A percentile compares a stretch with the other conserved stretches of the same genome.
These are phyloP conservation scores for Oxygymnocypris stewartii DNA, from an alignment of 2,113 vertebrate species.

Conservation along the genomic window DNA sequence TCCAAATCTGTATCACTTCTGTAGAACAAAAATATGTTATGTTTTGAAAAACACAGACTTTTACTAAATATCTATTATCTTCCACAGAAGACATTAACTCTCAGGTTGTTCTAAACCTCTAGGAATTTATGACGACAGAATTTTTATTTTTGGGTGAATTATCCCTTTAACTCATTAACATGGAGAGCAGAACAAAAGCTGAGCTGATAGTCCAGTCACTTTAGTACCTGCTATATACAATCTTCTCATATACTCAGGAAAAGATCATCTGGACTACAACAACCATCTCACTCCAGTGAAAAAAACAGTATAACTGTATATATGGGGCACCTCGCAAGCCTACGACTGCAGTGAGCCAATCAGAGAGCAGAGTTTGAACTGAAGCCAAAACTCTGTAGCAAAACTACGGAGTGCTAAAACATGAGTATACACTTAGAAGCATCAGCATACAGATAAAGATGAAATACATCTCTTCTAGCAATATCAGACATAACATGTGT, in stretches of 20 bases:
- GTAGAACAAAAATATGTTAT: neutral
- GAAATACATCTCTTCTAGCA: neutral
- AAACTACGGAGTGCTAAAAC: neutral
- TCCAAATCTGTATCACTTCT: neutral
- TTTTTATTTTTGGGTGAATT: neutral
- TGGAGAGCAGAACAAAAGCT: neutral
- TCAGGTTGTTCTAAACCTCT: too few species aligned
- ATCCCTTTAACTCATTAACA: neutral
- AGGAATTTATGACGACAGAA: too few species aligned
- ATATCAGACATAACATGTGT: conserved; percentile 2
- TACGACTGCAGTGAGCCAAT: conserved; percentile 27
- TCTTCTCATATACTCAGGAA: neutral
- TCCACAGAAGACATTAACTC: too few species aligned
- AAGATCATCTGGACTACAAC: neutral
- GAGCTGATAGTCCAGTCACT: neutral
- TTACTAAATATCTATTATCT: neutral
- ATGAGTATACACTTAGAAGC: neutral
- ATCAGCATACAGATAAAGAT: neutral
- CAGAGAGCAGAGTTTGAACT: conserved; percentile 31
- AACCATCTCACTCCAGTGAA: neutral
- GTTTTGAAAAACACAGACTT: neutral
- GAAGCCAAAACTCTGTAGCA: conserved; percentile 28
- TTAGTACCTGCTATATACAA: neutral
- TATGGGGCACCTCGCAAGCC: neutral
- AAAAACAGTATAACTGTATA: neutral